These are phyloP conservation scores for Rhabdomys dilectus DNA, from an alignment of 2,113 vertebrate species.

Conservation along the genomic window DNA sequence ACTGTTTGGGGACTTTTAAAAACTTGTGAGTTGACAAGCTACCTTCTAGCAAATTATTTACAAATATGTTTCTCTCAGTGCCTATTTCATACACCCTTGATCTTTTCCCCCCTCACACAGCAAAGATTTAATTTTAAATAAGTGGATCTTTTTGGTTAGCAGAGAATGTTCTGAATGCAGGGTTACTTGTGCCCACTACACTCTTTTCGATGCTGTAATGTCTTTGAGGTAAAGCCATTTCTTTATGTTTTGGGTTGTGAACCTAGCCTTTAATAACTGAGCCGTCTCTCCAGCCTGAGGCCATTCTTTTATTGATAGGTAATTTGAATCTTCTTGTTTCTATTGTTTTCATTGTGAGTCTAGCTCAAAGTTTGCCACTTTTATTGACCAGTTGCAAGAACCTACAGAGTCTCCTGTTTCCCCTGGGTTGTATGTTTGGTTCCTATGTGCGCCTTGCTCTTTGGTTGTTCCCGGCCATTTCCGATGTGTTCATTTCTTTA, in stretches of 20 bases:
- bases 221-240: neutral
- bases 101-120: no score
- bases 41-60: neutral
- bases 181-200: rapidly evolving
- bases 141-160: rapidly evolving
- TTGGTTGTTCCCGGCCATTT: neutral
- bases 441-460: neutral
- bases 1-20: neutral
- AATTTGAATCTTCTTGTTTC: neutral
- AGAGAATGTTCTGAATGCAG: neutral
- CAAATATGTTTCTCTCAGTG: neutral
- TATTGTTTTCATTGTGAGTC: neutral
- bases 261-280: neutral
- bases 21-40: neutral
- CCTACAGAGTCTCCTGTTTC: neutral
- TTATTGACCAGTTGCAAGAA: neutral
- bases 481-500: neutral
- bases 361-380: neutral
- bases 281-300: neutral
- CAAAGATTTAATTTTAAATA: neutral
- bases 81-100: neutral
- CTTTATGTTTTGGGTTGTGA: neutral
- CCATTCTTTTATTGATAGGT: neutral
- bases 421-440: neutral
- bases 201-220: no score